Evolutionary conservation across 2,888 invertebrate genomes (phyloP), one percentile per base, ranked within the genome.

Genomic region (Cabera pusaria): DNA sequence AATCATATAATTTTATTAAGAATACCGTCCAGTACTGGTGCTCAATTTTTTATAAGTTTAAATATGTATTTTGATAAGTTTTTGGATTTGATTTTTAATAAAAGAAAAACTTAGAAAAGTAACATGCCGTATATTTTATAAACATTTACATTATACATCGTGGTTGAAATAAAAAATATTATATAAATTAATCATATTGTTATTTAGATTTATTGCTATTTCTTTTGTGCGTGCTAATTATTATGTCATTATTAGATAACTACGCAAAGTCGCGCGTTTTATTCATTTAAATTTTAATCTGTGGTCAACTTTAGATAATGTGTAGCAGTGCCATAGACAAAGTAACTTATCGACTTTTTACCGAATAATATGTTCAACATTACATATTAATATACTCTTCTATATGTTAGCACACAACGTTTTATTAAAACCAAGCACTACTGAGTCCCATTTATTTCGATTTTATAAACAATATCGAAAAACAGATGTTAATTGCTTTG

Each of bases 121-220:
- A 88, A 88, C 86, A 86, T 86, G 84, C 80, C 84, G 82, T 88
- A 87, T 87, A 88, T 85, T 86, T 82, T 73, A 75, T 79, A 79
- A 75, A 48, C 40, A 45, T 75, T 71, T 79, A 80, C 75, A 77
- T 70, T n/a, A 71, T 33, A 43, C 59, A 70, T 68, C 72, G 68
- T 73, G 67, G 73, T 72, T 68, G 71, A 67, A 69, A 71, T 70
- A 71, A 64, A 71, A 70, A 65, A 69, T 46, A 55, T 57, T 45
- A 46, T 52, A 56, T 57, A 63, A 59, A 57, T 59, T 60, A 60
- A 56, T 51, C 26, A 25, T 54, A 44, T 46, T 55, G 56, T 58
- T 63, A 65, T 51, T 34, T 62, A 55, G 55, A 44, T 59, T 69
- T 73, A 73, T 72, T 75, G 71, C 74, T 74, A 75, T 75, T 72